phyloP scores from a whole-genome alignment of 2,888 invertebrate species.

The Alloplasta piceator region DNA sequence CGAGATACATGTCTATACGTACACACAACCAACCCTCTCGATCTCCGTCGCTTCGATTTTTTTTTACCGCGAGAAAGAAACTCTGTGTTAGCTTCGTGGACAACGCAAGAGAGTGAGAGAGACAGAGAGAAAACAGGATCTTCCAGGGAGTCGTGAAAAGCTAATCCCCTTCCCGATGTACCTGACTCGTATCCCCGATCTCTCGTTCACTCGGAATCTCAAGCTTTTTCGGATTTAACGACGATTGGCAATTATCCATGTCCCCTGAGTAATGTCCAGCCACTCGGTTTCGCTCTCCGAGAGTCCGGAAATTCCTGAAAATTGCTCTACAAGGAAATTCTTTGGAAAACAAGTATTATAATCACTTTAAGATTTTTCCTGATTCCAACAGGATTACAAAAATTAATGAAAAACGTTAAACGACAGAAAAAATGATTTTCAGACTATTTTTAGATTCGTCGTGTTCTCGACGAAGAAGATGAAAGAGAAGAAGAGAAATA shows the following conservation, averaged over 20 bases:
- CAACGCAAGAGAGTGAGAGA: not conserved
- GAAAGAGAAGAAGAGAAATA: conserved; percentile 61
- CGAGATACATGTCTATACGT: conserved; percentile 70
- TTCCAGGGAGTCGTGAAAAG: conserved; percentile 58
- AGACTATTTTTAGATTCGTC: conserved; percentile 35
- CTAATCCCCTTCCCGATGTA: conserved; percentile 41
- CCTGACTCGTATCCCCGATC: conserved; percentile 42
- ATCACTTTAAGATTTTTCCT: too few relatives aligned
- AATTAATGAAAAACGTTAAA: too few relatives aligned
- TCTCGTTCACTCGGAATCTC: conserved; percentile 49
- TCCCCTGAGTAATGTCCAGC: conserved; percentile 12
- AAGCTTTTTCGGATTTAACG: conserved; percentile 60
- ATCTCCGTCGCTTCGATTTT: conserved; percentile 70
- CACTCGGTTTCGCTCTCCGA: conserved; percentile 4
- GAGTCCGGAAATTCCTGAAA: too few relatives aligned
- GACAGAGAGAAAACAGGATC: conserved; percentile 35
- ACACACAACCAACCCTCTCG: conserved; percentile 25
- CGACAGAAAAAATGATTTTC: too few relatives aligned
- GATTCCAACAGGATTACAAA: too few relatives aligned
- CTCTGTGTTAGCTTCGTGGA: conserved; percentile 24
- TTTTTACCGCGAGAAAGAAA: conserved; percentile 68
- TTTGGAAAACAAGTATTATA: too few relatives aligned
- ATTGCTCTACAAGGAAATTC: too few relatives aligned
- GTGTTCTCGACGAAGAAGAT: conserved; percentile 72
- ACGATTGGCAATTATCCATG: conserved; percentile 61